A percentile compares a stretch with the other conserved stretches of the same genome.
Conservation (phyloP, 2,888 invertebrate genomes). For the Diaperis boleti region DNA sequence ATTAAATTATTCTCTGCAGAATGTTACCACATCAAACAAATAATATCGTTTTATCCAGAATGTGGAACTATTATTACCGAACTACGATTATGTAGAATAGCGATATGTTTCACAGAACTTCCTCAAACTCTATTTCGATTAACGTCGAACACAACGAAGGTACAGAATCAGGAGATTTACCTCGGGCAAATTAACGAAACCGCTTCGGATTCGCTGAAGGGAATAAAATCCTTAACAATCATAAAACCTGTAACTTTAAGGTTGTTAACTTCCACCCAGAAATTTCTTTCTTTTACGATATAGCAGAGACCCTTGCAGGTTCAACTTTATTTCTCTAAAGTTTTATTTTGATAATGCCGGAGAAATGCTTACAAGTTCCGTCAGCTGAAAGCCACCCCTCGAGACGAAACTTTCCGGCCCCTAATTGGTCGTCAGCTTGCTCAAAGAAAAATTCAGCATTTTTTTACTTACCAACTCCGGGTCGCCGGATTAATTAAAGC, state of each 20-base stretch:
- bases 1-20: too few species aligned
- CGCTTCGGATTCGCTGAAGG: constrained; percentile 7
- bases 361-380: constrained; percentile 6
- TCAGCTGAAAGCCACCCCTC: constrained; percentile 11
- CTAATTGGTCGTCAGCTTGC: constrained; percentile 20
- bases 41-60: too few species aligned
- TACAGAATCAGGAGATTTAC: background rate
- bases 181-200: constrained; percentile 7
- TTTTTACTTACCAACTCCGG: constrained; percentile 5
- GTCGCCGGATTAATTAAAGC: background rate
- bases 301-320: background rate
- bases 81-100: background rate
- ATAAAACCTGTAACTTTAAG: constrained; percentile 14
- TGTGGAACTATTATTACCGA: too few species aligned
- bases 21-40: too few species aligned
- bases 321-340: constrained; percentile 10
- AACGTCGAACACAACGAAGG: background rate
- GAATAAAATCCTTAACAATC: constrained; percentile 18
- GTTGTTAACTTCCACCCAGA: constrained; percentile 16
- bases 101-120: background rate
- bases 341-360: constrained; percentile 22
- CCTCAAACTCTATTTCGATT: background rate
- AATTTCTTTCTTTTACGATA: constrained; percentile 22
- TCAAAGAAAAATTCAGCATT: constrained; percentile 1
- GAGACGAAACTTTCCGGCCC: constrained; percentile 14